Base-by-base conservation (phyloP, 2,113 vertebrate genomes). In the Calyptomena viridis region DNA sequence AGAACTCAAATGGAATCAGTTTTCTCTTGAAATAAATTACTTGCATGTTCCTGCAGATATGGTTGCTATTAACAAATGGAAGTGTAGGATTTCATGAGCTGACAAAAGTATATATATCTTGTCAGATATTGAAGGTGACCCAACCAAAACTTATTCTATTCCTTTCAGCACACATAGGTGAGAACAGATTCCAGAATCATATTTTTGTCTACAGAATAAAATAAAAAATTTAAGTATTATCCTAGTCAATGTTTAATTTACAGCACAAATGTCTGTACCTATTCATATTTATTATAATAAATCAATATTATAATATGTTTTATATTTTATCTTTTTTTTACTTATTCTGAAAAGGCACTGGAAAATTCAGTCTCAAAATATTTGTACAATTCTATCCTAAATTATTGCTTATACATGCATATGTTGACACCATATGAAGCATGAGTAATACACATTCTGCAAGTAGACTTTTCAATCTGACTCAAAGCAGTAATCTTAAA, bases 1-100 rank as follows among this genome's bases (percentile, higher is more conserved):
- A 94, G 85, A 89, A 80, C 42, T 83, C 80, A 90, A 74, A 87
- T 64, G 21, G 55, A 67, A 56, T 80, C 62, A 49, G 80, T 64
- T 92, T 52, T 89, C 69, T 91, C 83, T 68, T 76, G 59, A 94
- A 93, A 95, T 91, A 92, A 95, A 96, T 88, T 93, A 83, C 50
- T 72, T 93, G 33, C 55, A 33, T 82, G 40, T 85, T 95, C 58
- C 73, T 74, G 82, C 64, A 46, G 82, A 74, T 72, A 73, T 0
- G 0, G 72, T 40, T 63, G 28, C 55, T 89, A 49, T 62, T 78
- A 93, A 55, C 31, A 96, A 95, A 95, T 78, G 44, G 62, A 87
- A 93, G 40, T 35, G 66, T 47, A 85, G 56, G 56, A 78, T 91
- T 95, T 95, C 62, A 75, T 87, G 77, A 92, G 59, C 55, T 85